Evolutionary conservation across 1,140 invertebrate genomes (phyloP), one percentile per base, ranked within the genome.

Genomic region (Drosophila kurseongensis): DNA sequence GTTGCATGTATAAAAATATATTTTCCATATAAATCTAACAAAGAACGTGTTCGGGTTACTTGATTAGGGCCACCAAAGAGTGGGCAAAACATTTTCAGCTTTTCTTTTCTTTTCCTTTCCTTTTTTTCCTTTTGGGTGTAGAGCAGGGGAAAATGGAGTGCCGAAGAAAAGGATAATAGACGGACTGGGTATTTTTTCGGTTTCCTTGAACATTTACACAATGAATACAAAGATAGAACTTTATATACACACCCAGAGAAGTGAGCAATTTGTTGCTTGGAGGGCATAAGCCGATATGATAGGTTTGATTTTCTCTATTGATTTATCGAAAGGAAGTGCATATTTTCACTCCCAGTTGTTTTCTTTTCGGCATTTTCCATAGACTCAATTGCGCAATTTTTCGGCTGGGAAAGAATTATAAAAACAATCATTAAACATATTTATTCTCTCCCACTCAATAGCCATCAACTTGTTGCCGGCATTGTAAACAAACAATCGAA

Each of bases 1-100:
- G 62, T 68, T 63, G 50, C 73, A 80, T 80, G 84, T 88, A 89
- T 88, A 84, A 88, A 88, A 88, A 89, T 88, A 88, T 88, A 72
- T 88, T 88, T 89, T 88, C 84, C 80, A 89, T 88, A 88, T 88
- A 88, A 88, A 88, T 88, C 84, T 88, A 88, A 88, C 84, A 89
- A 88, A 78, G 84, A 80, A 88, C 84, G 84, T 88, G 84, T 88
- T 88, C 73, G 84, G 84, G 84, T 88, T 88, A 84, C 84, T 88
- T 88, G 84, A 88, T 88, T 88, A 88, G 84, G 84, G 61, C 72
- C 80, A 67, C 13, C 57, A 61, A 52, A 60, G 83, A 79, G 71
- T 88, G 83, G 71, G 69, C 36, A 48, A 47, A 55, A 40, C 72
- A 75, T 55, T 75, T 74, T 63, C 50, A 35, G 23, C 41, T 14